A percentile compares a stretch with the other conserved stretches of the same genome.
Evolutionary conservation across 2,888 invertebrate genomes (phyloP).

Genomic region (Andrena bucephala): DNA sequence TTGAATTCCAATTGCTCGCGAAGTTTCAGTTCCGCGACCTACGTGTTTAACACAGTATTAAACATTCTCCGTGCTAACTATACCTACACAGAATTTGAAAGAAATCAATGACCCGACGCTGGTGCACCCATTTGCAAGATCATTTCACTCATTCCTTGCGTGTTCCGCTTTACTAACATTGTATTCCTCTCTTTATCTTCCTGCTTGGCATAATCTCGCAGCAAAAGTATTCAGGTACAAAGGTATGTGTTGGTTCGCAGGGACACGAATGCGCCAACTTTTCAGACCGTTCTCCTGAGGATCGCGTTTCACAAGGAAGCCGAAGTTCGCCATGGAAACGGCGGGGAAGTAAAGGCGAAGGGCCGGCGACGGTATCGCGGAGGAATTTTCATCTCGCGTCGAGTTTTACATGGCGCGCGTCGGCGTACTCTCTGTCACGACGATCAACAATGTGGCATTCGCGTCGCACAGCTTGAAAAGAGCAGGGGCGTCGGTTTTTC

Average conservation of each 20-base stretch:
- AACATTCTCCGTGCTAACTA: no score
- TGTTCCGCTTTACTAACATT: no score
- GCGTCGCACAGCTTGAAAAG: conserved; percentile 39
- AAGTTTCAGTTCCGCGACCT: no score
- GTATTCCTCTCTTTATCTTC: no score
- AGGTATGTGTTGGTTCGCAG: background rate
- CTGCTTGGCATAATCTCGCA: no score
- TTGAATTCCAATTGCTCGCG: no score
- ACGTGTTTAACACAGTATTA: no score
- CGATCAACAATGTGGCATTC: conserved; percentile 43
- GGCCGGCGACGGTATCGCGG: background rate
- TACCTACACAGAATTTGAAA: no score
- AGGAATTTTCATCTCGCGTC: conserved; percentile 6
- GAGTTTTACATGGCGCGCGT: background rate
- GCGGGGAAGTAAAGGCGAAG: background rate
- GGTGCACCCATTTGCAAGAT: no score
- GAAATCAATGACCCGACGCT: no score
- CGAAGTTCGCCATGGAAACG: background rate
- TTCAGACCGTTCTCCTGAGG: background rate
- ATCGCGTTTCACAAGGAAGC: background rate
- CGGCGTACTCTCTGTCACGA: background rate
- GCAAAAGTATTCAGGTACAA: no score
- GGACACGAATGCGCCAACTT: background rate
- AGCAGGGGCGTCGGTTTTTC: conserved; percentile 49
- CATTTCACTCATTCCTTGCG: no score